Percentiles rank a stretch among this genome's conserved stretches.
Conservation (phyloP, 2,888 invertebrate genomes). For the Atrina japonica region DNA sequence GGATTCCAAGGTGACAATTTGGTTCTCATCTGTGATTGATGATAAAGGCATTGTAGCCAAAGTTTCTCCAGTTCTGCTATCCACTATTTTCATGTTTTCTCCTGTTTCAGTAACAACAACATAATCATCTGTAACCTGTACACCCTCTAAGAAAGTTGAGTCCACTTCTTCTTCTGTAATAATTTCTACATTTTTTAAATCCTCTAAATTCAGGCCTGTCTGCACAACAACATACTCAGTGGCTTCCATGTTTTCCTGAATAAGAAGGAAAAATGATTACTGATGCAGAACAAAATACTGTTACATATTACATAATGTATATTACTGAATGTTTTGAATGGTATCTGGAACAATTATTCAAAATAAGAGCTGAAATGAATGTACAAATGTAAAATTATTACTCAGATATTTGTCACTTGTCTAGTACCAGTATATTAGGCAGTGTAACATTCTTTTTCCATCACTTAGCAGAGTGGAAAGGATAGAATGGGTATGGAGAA, state of each 20-base stretch:
- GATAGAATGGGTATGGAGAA: too few species aligned
- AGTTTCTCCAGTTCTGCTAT: conserved; percentile 63
- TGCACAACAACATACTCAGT: conserved; percentile 91
- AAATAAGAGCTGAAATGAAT: background rate
- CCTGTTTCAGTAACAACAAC: conserved; percentile 58
- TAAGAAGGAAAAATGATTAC: background rate
- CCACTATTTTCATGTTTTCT: conserved; percentile 58
- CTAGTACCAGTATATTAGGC: too few species aligned
- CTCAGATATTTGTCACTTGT: too few species aligned
- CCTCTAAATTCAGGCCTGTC: conserved; percentile 49
- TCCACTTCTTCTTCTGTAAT: conserved; percentile 56
- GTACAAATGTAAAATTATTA: too few species aligned
- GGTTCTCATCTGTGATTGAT: conserved; percentile 27
- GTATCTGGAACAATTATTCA: too few species aligned
- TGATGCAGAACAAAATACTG: too few species aligned
- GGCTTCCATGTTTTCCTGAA: conserved; percentile 84
- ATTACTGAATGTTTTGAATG: too few species aligned
- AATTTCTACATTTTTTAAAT: conserved; percentile 66
- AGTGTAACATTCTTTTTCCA: too few species aligned
- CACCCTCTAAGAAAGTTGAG: conserved; percentile 51
- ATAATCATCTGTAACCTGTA: conserved; percentile 60
- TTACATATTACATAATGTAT: too few species aligned
- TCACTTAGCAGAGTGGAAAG: too few species aligned
- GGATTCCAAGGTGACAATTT: conserved; percentile 21
- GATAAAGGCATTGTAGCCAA: conserved; percentile 55